Conservation (phyloP, 2,888 invertebrate genomes). For the Troilus luridus region DNA sequence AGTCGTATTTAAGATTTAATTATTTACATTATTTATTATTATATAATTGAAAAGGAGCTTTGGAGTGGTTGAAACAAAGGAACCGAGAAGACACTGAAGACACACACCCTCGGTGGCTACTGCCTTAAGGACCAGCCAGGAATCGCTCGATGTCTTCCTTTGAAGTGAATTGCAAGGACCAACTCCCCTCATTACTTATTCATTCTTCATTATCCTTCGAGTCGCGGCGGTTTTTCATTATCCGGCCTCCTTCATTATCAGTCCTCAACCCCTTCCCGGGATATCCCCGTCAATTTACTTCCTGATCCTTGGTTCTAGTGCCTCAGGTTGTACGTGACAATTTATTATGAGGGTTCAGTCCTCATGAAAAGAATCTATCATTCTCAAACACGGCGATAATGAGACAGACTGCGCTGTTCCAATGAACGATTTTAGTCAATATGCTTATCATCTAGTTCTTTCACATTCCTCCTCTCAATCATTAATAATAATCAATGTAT, state of each 20-base stretch:
- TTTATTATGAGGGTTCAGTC: background rate
- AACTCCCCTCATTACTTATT: constrained; percentile 40
- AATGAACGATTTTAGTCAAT: no score
- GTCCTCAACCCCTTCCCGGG: no score
- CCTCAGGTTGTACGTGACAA: background rate
- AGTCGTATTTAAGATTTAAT: no score
- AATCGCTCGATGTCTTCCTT: background rate
- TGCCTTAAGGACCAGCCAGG: background rate
- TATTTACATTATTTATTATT: no score
- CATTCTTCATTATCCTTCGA: constrained; percentile 45
- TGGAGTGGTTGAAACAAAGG: background rate
- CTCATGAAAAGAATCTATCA: background rate
- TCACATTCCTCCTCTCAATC: no score
- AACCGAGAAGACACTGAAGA: background rate
- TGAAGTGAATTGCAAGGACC: constrained; percentile 1
- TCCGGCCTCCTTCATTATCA: background rate
- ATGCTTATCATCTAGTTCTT: no score
- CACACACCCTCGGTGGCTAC: background rate
- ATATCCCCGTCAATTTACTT: background rate
- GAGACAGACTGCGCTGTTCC: no score
- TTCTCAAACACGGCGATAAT: no score
- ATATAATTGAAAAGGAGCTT: background rate
- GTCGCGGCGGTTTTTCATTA: constrained; percentile 37
- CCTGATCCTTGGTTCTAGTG: background rate
- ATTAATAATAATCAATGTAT: no score